Base-by-base conservation (phyloP, 1,140 invertebrate species). In the Atta texana region DNA sequence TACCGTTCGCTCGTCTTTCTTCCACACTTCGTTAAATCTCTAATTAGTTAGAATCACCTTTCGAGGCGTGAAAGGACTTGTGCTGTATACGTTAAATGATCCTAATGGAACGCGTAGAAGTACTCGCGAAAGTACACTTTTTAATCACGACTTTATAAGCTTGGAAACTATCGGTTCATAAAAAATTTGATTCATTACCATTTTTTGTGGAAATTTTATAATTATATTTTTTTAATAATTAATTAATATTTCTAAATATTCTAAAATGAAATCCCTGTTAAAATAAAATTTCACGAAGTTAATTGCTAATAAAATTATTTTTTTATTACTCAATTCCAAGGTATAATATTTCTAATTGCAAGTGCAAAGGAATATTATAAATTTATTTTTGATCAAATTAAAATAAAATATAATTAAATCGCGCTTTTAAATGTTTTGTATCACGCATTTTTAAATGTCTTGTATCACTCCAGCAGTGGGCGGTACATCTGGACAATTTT, bases 11-110 rank as follows among this genome's bases (percentile, higher is more conserved):
- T 44, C 78, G 68, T 81, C 21, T 44, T 55, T 81, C 49, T 81
- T 71, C 78, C 51, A 71, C 51, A 81, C 78, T 2, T 81, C 78
- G 64, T 81, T 81, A 71, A 81, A 55, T 81, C 55, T 21, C 21
- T 71, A 71, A 81, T 81, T 81, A 57, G n/a, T 55, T 55, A 31
- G 64, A 57, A 71, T 69, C 69, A 44, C 10, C 51, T 81, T 55
- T 55, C 34, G 78, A 68, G 21, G 31, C 21, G 21, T 51, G 64
- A 28, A 81, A 71, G 24, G 49, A 81, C 64, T 57, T 57, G 49
- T 14, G 16, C 28, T 24, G 75, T 51, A n/a, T 24, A 57, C 64
- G 31, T 21, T 57, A 71, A 81, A 57, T 24, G 21, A 71, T 24
- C 24, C 31, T 61, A 39, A 24, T 55, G 34, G n/a, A 51, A 69